These are phyloP conservation scores for Terrapene triunguis DNA, from an alignment of 2,113 vertebrate genomes.

Conservation along the genomic window DNA sequence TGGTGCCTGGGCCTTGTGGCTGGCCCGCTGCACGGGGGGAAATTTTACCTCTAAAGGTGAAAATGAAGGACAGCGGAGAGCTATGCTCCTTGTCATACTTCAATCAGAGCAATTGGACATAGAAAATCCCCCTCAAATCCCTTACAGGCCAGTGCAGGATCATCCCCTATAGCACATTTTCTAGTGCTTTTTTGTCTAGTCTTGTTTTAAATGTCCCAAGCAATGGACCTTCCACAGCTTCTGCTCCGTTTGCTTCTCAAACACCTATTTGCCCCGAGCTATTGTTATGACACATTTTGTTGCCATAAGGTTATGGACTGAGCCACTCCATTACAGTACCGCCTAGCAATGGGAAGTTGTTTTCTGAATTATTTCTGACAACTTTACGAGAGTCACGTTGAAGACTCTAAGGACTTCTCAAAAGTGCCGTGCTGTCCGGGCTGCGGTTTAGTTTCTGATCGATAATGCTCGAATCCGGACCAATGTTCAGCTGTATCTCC, in stretches of 20 bases:
- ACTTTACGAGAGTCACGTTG: accelerated
- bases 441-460: accelerated
- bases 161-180: not conserved
- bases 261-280: not conserved
- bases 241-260: not conserved
- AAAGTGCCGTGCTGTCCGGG: not conserved
- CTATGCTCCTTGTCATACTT: too few relatives aligned
- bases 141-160: not conserved
- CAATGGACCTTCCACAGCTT: not conserved
- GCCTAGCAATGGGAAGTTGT: not conserved
- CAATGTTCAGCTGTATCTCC: not conserved
- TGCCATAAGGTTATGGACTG: not conserved
- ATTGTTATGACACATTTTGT: accelerated
- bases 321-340: not conserved
- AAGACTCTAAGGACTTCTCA: not conserved
- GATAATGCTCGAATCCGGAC: accelerated
- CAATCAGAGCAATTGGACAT: not conserved
- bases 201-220: not conserved
- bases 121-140: not conserved
- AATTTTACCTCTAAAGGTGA: not conserved
- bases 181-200: not conserved
- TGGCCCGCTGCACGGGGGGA: accelerated
- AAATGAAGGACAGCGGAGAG: not conserved
- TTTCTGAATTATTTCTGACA: not conserved
- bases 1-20: not conserved